Evolutionary conservation across 1,140 invertebrate genomes (phyloP), one percentile per base, ranked within the genome.

Genomic region (Drosophila baimaii): DNA sequence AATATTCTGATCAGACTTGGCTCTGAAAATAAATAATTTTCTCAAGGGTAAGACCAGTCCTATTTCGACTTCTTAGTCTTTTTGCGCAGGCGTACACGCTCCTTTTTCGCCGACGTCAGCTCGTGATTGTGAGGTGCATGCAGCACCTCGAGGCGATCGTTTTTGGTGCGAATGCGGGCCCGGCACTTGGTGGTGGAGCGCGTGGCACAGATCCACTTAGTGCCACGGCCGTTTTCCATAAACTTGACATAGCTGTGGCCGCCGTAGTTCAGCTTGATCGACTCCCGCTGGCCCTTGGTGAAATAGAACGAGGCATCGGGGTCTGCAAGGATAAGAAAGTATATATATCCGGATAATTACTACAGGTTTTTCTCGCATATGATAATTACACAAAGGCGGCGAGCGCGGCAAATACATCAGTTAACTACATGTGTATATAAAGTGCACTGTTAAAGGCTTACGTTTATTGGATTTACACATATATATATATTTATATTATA

Each of bases 141-240:
- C 0, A 91, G 55, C 10, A 91, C 73, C 52, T 91, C 90, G 7
- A 91, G 59, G 2, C 64, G 13, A 13, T 75, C 54, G n/a, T 77
- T 68, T 25, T 75, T 80, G 31, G 81, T 86, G 12, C 91, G 82
- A 5, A 92, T 70, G 4, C 91, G 78, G 7, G 91, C 91, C 0
- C 83, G 78, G 39, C 91, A 92, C 59, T 90, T 92, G 33, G 90
- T 92, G 5, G 91, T 81, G 19, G 85, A 91, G 12, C 90, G 77
- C 8, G 85, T 91, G 37, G 91, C 76, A 66, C 91, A 92, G 15
- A 92, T 89, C 91, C 91, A 92, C 43, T 92, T 92, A 17, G 64
- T 86, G 21, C 91, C 91, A 31, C 78, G 79, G 2, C 80, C 81
- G 25, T 92, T 92, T 33, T 88, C 73, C 90, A 92, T 90, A 25